These are phyloP conservation scores for Noctuana brunneofusca DNA, from an alignment of 2,888 invertebrate genomes.

Conservation along the genomic window DNA sequence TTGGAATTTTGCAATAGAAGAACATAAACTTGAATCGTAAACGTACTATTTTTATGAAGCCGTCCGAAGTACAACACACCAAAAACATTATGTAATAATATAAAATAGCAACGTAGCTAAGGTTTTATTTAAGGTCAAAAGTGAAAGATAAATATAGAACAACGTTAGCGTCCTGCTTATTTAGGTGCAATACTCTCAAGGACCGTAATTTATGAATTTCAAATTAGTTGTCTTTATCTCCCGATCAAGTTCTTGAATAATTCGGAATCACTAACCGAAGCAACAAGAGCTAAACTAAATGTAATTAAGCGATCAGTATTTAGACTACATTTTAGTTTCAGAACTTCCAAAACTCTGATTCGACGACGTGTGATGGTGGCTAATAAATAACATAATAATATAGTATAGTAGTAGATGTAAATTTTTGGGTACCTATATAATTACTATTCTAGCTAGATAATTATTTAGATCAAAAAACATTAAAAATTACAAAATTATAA, in stretches of 20 bases:
- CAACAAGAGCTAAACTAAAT: constrained; percentile 21
- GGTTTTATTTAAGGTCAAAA: constrained; percentile 38
- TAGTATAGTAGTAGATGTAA: no score
- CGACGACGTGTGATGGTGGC: no score
- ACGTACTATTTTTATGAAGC: constrained; percentile 66
- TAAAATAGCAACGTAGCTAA: constrained; percentile 18
- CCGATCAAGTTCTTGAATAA: constrained; percentile 33
- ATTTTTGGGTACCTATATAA: no score
- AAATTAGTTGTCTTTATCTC: constrained; percentile 37
- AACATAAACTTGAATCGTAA: constrained; percentile 68
- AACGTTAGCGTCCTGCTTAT: constrained; percentile 32
- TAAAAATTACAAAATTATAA: no score
- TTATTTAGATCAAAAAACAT: no score
- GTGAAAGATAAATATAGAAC: constrained; percentile 33
- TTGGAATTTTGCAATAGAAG: constrained; percentile 63
- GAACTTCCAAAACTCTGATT: no score
- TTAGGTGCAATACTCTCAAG: constrained; percentile 36
- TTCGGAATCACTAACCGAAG: constrained; percentile 22
- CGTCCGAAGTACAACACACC: constrained; percentile 47
- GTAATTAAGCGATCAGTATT: constrained; percentile 22
- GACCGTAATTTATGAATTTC: constrained; percentile 36
- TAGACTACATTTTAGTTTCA: constrained; percentile 3
- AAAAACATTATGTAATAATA: constrained; percentile 37
- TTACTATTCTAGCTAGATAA: no score
- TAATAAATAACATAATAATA: no score